Conservation (phyloP, 2,797 vertebrate genomes). For the Sebastes trivittatus region DNA sequence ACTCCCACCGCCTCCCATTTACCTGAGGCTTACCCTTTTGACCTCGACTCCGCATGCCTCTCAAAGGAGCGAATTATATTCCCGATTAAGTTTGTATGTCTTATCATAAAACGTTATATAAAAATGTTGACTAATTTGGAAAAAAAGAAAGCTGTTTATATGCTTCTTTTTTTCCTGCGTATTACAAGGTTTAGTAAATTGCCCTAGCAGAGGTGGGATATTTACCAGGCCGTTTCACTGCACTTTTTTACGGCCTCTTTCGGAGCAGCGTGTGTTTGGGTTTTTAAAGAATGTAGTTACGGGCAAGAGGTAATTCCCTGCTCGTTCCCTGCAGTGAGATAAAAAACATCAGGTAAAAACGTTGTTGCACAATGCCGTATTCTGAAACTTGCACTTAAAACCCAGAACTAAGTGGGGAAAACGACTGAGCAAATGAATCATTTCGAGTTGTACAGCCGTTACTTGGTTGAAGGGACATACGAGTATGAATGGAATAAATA, state of each 20-base stretch:
- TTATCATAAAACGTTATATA: conserved; percentile 44
- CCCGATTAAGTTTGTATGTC: conserved; percentile 54
- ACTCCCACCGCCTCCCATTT: conserved; percentile 74
- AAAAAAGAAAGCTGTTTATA: conserved; percentile 35
- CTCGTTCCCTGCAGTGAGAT: conserved; percentile 61
- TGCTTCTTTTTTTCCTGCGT: conserved; percentile 21
- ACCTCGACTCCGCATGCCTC: conserved; percentile 63
- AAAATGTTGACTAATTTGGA: conserved; percentile 42
- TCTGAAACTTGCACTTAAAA: conserved; percentile 57
- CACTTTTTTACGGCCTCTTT: conserved; percentile 57
- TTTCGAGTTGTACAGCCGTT: conserved; percentile 53
- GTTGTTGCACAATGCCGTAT: conserved; percentile 47
- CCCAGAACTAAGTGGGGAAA: conserved; percentile 51
- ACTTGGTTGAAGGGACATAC: conserved; percentile 56
- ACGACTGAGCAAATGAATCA: conserved; percentile 68
- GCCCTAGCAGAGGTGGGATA: conserved; percentile 48
- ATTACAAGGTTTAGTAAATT: conserved; percentile 52
- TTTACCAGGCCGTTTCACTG: conserved; percentile 57
- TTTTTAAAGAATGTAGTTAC: conserved; percentile 59
- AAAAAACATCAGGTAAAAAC: conserved; percentile 56
- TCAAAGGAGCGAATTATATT: conserved; percentile 62
- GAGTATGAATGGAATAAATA: conserved; percentile 74
- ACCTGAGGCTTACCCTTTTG: conserved; percentile 81
- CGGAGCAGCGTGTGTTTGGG: conserved; percentile 46
- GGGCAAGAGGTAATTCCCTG: conserved; percentile 52